phyloP scores from a whole-genome alignment of 2,113 vertebrate genomes.

The Paraplagusia blochii region DNA sequence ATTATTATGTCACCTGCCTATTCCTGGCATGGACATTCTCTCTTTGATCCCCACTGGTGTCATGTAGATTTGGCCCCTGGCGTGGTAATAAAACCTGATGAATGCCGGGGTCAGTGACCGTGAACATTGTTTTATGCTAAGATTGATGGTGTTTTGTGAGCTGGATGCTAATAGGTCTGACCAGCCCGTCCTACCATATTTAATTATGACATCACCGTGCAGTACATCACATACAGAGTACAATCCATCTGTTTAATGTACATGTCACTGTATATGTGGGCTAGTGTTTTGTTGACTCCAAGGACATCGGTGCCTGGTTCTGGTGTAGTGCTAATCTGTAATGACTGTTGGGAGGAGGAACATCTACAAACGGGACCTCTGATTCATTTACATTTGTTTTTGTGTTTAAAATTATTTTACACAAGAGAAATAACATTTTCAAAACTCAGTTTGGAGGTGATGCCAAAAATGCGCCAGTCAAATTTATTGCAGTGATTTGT shows the following conservation, averaged over 20 bases:
- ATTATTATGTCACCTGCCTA: slow-evolving; percentile 13
- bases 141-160: slow-evolving; percentile 8
- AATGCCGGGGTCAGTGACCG: slow-evolving; percentile 16
- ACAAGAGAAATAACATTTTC: background rate
- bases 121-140: background rate
- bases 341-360: background rate
- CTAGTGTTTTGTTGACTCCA: background rate
- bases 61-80: background rate
- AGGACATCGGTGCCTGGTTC: background rate
- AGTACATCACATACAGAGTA: slow-evolving; percentile 4
- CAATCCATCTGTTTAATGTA: background rate
- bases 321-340: background rate
- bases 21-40: slow-evolving; percentile 7
- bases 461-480: background rate
- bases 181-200: slow-evolving; percentile 1
- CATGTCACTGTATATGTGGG: background rate
- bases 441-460: background rate
- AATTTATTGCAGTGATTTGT: no score
- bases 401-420: background rate
- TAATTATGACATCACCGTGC: slow-evolving; percentile 15
- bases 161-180: slow-evolving; percentile 6
- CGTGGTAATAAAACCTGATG: slow-evolving; percentile 5
- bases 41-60: slow-evolving; percentile 9
- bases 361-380: background rate
- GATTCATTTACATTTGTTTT: background rate